A percentile compares a stretch with the other conserved stretches of the same genome.
Evolutionary conservation across 2,888 invertebrate genomes (phyloP).

Genomic region (Mesochorus sp.): DNA sequence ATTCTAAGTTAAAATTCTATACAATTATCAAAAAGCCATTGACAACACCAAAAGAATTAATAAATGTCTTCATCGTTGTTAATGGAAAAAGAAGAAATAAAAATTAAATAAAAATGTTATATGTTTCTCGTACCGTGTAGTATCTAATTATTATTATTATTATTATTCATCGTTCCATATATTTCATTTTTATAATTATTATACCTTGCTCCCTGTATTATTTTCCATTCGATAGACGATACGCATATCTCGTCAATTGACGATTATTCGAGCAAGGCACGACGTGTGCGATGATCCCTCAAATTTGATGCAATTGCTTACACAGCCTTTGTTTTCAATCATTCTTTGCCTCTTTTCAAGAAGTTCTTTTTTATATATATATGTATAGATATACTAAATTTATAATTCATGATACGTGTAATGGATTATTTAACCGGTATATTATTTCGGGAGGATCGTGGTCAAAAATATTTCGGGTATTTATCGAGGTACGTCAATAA

Average conservation of each 20-base stretch:
- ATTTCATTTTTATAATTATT: constrained; percentile 12
- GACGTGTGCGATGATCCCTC: constrained; percentile 49
- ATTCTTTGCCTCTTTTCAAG: neutral
- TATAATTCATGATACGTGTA: constrained; percentile 2
- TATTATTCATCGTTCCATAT: no score
- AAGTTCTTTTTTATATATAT: neutral
- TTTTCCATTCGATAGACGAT: constrained; percentile 28
- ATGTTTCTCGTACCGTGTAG: no score
- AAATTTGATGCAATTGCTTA: constrained; percentile 44
- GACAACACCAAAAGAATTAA: no score
- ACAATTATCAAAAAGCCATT: no score
- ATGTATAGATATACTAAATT: neutral
- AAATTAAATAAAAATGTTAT: no score
- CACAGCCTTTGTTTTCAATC: constrained; percentile 32
- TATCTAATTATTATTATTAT: no score
- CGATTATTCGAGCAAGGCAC: constrained; percentile 48
- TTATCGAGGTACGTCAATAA: no score
- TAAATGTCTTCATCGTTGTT: no score
- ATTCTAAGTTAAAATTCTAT: no score
- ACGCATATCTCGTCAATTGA: constrained; percentile 3
- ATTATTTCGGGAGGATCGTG: constrained; percentile 1
- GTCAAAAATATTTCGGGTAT: constrained; percentile 9
- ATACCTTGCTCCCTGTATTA: constrained; percentile 44
- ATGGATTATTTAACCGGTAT: neutral
- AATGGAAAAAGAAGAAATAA: no score